Evolutionary conservation across 2,888 invertebrate species (phyloP).

Genomic region (Prosapia bicincta): DNA sequence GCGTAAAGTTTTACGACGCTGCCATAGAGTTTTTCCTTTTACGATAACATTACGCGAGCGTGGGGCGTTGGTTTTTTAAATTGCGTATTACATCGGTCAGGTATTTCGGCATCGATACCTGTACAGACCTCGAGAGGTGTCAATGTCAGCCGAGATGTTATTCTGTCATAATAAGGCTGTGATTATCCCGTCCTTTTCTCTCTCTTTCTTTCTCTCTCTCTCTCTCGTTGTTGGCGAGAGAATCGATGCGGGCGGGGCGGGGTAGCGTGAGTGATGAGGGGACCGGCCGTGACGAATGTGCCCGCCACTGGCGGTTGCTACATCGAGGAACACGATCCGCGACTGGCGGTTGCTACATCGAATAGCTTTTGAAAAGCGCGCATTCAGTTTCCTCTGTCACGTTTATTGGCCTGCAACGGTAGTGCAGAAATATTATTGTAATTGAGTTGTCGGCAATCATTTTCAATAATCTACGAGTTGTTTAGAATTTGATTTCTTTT

Average conservation of each 20-base stretch:
- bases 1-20: neutral
- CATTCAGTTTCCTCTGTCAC: neutral
- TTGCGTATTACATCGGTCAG: neutral
- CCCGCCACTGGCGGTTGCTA: neutral
- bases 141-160: conserved; percentile 19
- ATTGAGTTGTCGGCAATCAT: neutral
- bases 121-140: conserved; percentile 5
- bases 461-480: neutral
- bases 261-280: conserved; percentile 11
- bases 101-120: too few species aligned
- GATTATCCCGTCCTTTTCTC: conserved; percentile 16
- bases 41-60: neutral
- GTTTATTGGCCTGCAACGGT: neutral
- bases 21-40: neutral
- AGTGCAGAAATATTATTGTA: neutral
- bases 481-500: neutral
- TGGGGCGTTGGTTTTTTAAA: neutral
- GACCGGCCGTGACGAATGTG: conserved; percentile 9
- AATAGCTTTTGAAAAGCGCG: conserved; percentile 4
- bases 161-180: conserved; percentile 24
- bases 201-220: neutral
- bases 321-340: neutral
- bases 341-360: conserved; percentile 9
- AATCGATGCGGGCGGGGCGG: conserved; percentile 6
- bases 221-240: neutral